Conservation (phyloP, 2,888 invertebrate genomes). For the Lasioglossum lativentre region DNA sequence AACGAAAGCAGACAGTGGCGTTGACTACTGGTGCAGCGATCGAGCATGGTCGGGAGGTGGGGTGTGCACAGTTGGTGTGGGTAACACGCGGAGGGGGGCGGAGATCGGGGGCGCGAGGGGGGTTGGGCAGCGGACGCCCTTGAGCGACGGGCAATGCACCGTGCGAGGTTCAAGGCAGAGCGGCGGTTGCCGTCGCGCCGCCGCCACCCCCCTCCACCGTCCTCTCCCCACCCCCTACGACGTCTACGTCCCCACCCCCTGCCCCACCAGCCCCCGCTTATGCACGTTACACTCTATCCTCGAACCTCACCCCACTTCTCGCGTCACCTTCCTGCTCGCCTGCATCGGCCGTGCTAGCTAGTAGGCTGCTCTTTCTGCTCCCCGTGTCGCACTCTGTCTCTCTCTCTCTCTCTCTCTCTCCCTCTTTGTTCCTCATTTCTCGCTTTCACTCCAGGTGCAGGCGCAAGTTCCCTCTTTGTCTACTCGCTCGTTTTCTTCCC, state of each 20-base stretch:
- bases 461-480: background rate
- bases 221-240: conserved; percentile 52
- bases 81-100: conserved; percentile 56
- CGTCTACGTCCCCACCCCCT: conserved; percentile 44
- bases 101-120: conserved; percentile 22
- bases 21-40: conserved; percentile 64
- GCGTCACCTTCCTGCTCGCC: conserved; percentile 45
- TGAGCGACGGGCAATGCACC: conserved; percentile 85
- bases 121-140: conserved; percentile 82
- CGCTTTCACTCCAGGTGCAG: conserved; percentile 10
- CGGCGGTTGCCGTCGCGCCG: conserved; percentile 80
- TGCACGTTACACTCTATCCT: conserved; percentile 55
- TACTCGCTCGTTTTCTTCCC: conserved; percentile 17
- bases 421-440: background rate
- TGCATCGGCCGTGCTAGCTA: conserved; percentile 24
- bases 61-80: conserved; percentile 56
- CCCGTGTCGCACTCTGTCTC: conserved; percentile 7
- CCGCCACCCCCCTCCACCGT: conserved; percentile 59
- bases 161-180: conserved; percentile 85
- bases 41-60: conserved; percentile 66
- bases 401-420: conserved; percentile 37
- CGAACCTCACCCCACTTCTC: conserved; percentile 45
- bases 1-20: conserved; percentile 41
- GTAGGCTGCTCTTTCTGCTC: conserved; percentile 25
- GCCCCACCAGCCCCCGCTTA: conserved; percentile 42